Evolutionary conservation across 2,113 vertebrate species (phyloP), one percentile per base, ranked within the genome.

Genomic region (Mesitornis unicolor): DNA sequence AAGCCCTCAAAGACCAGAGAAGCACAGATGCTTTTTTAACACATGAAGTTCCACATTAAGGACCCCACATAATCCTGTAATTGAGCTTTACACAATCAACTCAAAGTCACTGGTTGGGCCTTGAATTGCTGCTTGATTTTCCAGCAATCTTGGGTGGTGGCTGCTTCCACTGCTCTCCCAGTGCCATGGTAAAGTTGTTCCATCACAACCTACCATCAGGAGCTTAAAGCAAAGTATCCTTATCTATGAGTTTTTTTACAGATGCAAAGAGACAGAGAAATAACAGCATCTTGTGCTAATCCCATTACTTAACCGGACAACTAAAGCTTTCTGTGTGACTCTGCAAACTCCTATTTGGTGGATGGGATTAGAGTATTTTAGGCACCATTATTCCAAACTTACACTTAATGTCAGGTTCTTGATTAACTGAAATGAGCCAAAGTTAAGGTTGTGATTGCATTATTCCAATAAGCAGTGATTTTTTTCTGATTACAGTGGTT

Each of bases 241-340:
- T 47, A 31, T 2, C 8, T 6, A 3, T 8, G 5, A 71, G 9
- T 59, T 76, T 63, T 63, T 35, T 16, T 29, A 43, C 3, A 43
- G 21, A 36, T 13, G 7, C 2, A 57, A 42, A 82, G 56, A 51
- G 7, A 29, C 1, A 22, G 19, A 40, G 40, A 86, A 86, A 75
- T n/a, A 57, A 40, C 28, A 71, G 11, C 36, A 70, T 31, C 16
- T 68, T 54, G 28, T 0, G 0, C 11, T 8, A 6, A 71, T 36
- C 38, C 6, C 11, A 5, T 29, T 42, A 18, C 15, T 64, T 71
- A 10, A 57, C 21, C 17, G 29, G 19, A 29, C 25, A 82, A 28
- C 11, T 24, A 65, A 24, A 57, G 18, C 18, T 63, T 79, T 57
- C 10, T 17, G 6, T 48, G 20, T 61, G 31, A 50, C 13, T 60